These are phyloP conservation scores for Murina feae DNA, from an alignment of 2,113 vertebrate species.

Conservation along the genomic window DNA sequence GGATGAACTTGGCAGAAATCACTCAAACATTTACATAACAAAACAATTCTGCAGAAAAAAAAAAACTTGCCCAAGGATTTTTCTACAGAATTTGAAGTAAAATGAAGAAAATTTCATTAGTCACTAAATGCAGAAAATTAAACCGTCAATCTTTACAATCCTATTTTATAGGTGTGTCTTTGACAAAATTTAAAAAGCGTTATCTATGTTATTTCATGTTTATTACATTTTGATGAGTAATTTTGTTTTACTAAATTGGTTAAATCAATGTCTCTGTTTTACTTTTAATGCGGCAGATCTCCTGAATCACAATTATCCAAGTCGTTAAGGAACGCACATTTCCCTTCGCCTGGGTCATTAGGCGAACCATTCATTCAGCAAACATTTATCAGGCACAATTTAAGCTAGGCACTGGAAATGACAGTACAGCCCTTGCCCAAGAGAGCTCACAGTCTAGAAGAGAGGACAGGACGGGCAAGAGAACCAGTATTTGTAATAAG, in stretches of 20 bases:
- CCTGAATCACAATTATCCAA: conserved; percentile 2
- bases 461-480: conserved; percentile 45
- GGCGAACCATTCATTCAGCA: conserved; percentile 68
- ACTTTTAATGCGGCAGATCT: not conserved
- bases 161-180: not conserved
- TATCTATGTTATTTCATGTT: not conserved
- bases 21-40: not conserved
- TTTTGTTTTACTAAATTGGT: not conserved
- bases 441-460: conserved; percentile 62
- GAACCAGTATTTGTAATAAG: conserved; percentile 9
- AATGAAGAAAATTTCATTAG: not conserved
- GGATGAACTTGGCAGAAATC: not conserved
- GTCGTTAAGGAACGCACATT: not conserved
- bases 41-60: not conserved
- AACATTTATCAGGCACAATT: conserved; percentile 60
- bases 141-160: not conserved
- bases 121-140: not conserved
- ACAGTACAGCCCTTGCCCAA: conserved; percentile 51
- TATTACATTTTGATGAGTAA: conserved; percentile 1
- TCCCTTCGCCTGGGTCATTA: not conserved
- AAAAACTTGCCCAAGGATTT: not conserved
- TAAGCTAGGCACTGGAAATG: conserved; percentile 54
- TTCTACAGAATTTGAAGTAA: not conserved
- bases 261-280: conserved; percentile 9
- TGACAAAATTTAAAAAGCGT: not conserved